These are phyloP conservation scores for Riparia riparia DNA, from an alignment of 2,113 vertebrate species.

Conservation along the genomic window DNA sequence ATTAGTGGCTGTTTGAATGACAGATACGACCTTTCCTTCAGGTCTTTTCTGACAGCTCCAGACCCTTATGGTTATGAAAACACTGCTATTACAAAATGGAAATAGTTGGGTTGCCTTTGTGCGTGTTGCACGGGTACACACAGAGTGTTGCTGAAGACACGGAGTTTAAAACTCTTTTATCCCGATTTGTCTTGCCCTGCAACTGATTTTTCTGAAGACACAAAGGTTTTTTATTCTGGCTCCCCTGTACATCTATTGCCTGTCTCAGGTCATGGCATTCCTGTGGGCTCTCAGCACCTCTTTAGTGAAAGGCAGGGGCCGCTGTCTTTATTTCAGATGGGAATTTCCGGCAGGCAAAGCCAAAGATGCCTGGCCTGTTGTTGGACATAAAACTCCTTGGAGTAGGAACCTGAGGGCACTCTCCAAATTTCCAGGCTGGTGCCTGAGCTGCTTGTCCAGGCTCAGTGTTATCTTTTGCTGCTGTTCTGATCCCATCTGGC, in stretches of 20 bases:
- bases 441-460: neutral
- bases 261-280: neutral
- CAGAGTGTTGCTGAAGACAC: neutral
- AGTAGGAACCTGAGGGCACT: neutral
- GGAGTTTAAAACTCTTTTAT: neutral
- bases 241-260: neutral
- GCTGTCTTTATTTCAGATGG: neutral
- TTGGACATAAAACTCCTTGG: neutral
- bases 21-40: neutral
- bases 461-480: constrained; percentile 8
- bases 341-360: neutral
- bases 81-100: neutral
- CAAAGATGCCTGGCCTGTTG: neutral
- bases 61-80: neutral
- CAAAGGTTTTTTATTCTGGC: neutral
- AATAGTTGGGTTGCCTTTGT: neutral
- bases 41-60: neutral
- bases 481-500: constrained; percentile 26
- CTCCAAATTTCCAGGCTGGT: neutral
- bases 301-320: neutral
- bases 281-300: neutral
- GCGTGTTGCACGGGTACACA: neutral
- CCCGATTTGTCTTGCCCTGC: neutral
- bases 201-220: neutral
- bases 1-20: constrained; percentile 14